phyloP scores from a whole-genome alignment of 2,888 invertebrate species.

The Mermis nigrescens region DNA sequence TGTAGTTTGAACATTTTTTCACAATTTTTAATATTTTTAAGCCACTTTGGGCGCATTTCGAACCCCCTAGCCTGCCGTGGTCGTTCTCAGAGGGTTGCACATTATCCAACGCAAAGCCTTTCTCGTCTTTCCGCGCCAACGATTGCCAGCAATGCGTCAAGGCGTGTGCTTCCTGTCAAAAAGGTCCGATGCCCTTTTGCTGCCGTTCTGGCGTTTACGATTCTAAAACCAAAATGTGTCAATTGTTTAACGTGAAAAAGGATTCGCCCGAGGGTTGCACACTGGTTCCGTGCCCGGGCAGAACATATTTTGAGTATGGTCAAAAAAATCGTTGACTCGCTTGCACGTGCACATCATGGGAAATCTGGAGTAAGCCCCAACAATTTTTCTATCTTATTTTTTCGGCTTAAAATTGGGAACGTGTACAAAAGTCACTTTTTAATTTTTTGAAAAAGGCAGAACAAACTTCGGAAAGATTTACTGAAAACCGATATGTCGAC shows the following conservation, averaged over 20 bases:
- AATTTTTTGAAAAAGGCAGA: no score
- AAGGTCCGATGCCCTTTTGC: background rate
- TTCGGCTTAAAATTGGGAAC: no score
- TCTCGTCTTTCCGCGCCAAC: background rate
- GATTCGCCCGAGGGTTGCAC: background rate
- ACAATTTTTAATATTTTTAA: no score
- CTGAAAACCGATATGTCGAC: no score
- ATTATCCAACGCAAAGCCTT: background rate
- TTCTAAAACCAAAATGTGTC: background rate
- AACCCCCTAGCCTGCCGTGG: no score
- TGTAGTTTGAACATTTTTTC: no score
- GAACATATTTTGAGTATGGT: background rate
- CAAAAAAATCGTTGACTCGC: background rate
- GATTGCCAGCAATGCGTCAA: background rate
- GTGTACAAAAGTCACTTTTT: no score
- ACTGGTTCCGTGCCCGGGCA: background rate
- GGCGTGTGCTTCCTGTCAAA: background rate
- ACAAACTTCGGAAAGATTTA: no score
- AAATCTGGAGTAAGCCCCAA: no score
- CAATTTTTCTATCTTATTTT: no score
- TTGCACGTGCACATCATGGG: no score
- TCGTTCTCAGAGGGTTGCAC: background rate
- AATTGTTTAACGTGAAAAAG: background rate
- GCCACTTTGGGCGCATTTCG: no score
- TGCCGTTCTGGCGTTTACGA: background rate